Base-by-base conservation (phyloP, 2,113 vertebrate species). In the Gasterosteus aculeatus region DNA sequence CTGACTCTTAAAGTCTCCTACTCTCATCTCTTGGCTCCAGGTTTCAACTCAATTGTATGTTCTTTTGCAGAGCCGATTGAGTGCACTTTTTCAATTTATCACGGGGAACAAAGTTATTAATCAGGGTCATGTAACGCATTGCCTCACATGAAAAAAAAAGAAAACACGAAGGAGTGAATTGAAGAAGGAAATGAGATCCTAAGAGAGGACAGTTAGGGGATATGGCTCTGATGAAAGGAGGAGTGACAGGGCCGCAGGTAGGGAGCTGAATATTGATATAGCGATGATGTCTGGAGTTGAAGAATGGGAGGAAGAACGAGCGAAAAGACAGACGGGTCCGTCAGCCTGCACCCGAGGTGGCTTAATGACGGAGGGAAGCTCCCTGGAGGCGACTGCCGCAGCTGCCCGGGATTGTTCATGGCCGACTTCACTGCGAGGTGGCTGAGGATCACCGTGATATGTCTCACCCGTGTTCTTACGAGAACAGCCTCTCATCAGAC, bases 341-440 rank as follows among this genome's bases (percentile, higher is more conserved):
- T 38, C 8, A 19, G 61, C 56, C 68, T 69, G 79, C 74, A 83
- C 75, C 73, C 71, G 73, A 77, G 83, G 76, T 78, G 75, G 80
- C 72, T 65, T 68, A 74, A 67, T 77, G 79, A 83, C 86, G 62
- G 73, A 78, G 53, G 67, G 71, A 77, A 62, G 62, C 67, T 85
- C 84, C 81, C 80, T 56, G 87, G 85, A 84, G 89, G 85, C 59
- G 56, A 80, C 64, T 70, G 84, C 49, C 58, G 86, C 81, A 82
- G 69, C 71, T 81, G 78, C 53, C 67, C 78, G 92, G 83, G 88
- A 92, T 93, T 77, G 90, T 92, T 93, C 76, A 93, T 88, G 67
- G 39, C 67, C 1, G 53, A 62, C 66, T 80, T 77, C 79, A 78
- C 51, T 35, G 80, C 35, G 66, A 74, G 75, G 81, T 71, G 88